phyloP scores from a whole-genome alignment of 2,113 vertebrate species.

The Zosterops hypoxanthus region DNA sequence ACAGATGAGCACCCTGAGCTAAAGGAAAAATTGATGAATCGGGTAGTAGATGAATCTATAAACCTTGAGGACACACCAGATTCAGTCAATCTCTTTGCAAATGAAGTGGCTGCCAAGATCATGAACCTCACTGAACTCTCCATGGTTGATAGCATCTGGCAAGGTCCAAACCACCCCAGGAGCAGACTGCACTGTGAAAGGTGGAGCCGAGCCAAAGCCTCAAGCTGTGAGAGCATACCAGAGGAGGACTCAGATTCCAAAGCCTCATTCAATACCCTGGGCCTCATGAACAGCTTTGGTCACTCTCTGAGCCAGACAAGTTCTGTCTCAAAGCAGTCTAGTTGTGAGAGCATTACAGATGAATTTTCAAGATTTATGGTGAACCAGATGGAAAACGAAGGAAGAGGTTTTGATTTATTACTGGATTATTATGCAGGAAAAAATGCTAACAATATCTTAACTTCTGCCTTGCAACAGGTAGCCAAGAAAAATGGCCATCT shows the following conservation, averaged over 20 bases:
- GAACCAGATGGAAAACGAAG: slow-evolving; percentile 97
- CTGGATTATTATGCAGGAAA: slow-evolving; percentile 97
- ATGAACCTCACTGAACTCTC: slow-evolving; percentile 92
- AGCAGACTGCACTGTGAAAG: slow-evolving; percentile 89
- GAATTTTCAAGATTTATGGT: slow-evolving; percentile 99
- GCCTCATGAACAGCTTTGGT: slow-evolving; percentile 81
- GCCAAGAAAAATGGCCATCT: slow-evolving; percentile 88
- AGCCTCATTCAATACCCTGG: slow-evolving; percentile 76
- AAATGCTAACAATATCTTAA: slow-evolving; percentile 91
- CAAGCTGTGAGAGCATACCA: slow-evolving; percentile 95
- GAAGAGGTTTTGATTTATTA: slow-evolving; percentile 91
- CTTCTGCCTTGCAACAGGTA: slow-evolving; percentile 89
- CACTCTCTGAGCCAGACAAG: slow-evolving; percentile 90
- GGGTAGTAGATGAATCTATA: slow-evolving; percentile 92
- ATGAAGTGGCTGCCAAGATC: slow-evolving; percentile 92
- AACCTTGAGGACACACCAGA: slow-evolving; percentile 88
- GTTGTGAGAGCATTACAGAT: slow-evolving; percentile 97
- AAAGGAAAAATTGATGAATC: slow-evolving; percentile 93
- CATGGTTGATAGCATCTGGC: slow-evolving; percentile 85
- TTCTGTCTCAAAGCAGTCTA: slow-evolving; percentile 97
- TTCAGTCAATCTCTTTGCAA: slow-evolving; percentile 88
- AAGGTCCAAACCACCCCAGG: slow-evolving; percentile 81
- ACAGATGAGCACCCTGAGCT: slow-evolving; percentile 96
- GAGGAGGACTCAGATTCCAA: slow-evolving; percentile 85
- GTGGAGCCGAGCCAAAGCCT: slow-evolving; percentile 88